These are phyloP conservation scores for Zaprionus camerounensis DNA, from an alignment of 1,140 invertebrate species.

Conservation along the genomic window DNA sequence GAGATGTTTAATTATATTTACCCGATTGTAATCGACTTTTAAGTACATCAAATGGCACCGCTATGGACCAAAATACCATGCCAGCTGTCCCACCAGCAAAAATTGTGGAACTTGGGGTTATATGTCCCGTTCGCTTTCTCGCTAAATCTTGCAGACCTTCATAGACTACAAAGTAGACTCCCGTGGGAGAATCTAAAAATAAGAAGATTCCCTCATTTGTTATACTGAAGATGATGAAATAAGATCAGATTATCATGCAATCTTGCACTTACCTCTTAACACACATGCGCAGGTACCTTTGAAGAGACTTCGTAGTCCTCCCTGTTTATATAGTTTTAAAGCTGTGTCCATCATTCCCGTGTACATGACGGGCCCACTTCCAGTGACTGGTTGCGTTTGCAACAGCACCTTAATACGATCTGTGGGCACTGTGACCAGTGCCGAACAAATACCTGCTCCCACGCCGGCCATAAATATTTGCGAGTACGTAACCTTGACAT, in stretches of 20 bases:
- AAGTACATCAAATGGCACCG: constrained; percentile 98
- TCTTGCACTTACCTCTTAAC: constrained; percentile 88
- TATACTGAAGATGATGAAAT: not conserved
- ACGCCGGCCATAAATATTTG: constrained; percentile 96
- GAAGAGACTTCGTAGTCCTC: constrained; percentile 97
- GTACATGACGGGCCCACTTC: constrained; percentile 92
- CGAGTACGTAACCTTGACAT: constrained; percentile 88
- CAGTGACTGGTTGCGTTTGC: constrained; percentile 93
- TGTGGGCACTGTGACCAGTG: constrained; percentile 97
- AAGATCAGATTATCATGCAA: not conserved
- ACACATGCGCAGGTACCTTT: constrained; percentile 97
- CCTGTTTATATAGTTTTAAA: constrained; percentile 95
- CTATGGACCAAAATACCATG: constrained; percentile 97
- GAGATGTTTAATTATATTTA: constrained; percentile 76
- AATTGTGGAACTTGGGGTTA: constrained; percentile 90
- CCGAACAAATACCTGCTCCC: constrained; percentile 97
- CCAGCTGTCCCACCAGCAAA: constrained; percentile 98
- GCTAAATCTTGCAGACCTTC: constrained; percentile 92
- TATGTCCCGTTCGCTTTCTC: constrained; percentile 76
- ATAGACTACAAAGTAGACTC: constrained; percentile 98
- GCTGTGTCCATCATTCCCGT: constrained; percentile 96
- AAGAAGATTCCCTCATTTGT: not conserved
- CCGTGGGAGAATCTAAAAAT: constrained; percentile 94
- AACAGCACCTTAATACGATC: constrained; percentile 99
- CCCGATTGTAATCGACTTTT: constrained; percentile 98